Percentiles rank a stretch among this genome's conserved stretches.
phyloP scores from a whole-genome alignment of 1,140 invertebrate species.

The Lanistes nyassanus region DNA sequence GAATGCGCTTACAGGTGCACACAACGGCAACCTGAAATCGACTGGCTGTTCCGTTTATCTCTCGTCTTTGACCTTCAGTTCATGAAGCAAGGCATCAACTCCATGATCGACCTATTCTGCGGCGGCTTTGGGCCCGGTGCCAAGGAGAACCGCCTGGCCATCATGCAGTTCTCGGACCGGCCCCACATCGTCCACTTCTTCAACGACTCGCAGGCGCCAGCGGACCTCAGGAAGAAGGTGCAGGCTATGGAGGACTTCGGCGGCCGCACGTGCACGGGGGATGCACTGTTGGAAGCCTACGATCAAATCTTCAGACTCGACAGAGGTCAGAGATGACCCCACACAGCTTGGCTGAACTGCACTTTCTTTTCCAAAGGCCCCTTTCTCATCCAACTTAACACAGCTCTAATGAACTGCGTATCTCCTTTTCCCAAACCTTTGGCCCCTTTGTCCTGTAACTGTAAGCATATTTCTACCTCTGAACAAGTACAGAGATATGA shows the following conservation, averaged over 20 bases:
- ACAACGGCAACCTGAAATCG: no score
- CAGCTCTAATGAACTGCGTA: no score
- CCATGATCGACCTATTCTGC: slow-evolving; percentile 27
- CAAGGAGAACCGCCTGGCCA: slow-evolving; percentile 23
- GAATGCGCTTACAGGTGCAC: neutral
- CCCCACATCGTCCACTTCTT: slow-evolving; percentile 22
- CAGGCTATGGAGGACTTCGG: slow-evolving; percentile 6
- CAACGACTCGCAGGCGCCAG: slow-evolving; percentile 20
- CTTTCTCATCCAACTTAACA: no score
- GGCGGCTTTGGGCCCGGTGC: slow-evolving; percentile 6
- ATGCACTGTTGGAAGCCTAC: slow-evolving; percentile 11
- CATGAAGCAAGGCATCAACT: slow-evolving; percentile 18
- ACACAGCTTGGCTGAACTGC: no score
- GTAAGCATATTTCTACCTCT: no score
- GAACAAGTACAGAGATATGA: no score
- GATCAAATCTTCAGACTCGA: neutral
- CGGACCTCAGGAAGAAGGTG: slow-evolving; percentile 13
- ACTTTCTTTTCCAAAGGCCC: no score
- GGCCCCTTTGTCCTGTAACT: no score
- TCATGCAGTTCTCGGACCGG: slow-evolving; percentile 24
- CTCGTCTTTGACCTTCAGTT: neutral
- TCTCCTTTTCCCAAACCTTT: no score
- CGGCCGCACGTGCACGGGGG: slow-evolving; percentile 26
- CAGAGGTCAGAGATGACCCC: no score
- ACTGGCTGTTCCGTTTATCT: no score